Percentiles rank a stretch among this genome's conserved stretches.
Conservation (phyloP, 2,113 vertebrate genomes). For the Podarcis muralis region DNA sequence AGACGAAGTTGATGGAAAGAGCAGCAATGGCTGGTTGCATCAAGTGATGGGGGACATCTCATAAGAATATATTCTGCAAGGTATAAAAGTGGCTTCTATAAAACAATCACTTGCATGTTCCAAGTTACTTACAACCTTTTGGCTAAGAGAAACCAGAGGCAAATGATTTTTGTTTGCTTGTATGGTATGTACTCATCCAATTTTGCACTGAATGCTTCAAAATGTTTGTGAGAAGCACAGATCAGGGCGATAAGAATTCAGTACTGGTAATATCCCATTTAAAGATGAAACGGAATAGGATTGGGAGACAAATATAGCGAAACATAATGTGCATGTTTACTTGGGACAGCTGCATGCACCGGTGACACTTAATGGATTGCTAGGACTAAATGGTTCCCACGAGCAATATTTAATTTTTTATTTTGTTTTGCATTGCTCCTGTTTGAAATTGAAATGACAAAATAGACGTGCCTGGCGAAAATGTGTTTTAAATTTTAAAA, state of each 20-base stretch:
- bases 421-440: background rate
- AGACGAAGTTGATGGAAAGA: background rate
- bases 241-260: background rate
- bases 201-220: background rate
- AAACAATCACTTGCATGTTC: background rate
- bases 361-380: background rate
- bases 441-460: background rate
- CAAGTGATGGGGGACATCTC: background rate
- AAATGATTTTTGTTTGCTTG: background rate
- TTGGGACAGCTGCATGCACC: background rate
- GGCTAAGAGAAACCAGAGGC: background rate
- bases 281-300: background rate
- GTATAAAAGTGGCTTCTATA: background rate
- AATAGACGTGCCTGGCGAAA: background rate
- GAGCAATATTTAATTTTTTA: background rate
- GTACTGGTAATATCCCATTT: background rate
- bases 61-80: background rate
- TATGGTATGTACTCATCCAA: rapidly evolving
- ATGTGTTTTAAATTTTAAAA: background rate
- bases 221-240: background rate
- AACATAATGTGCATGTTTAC: background rate
- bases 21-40: background rate
- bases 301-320: background rate
- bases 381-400: background rate
- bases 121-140: background rate